These are phyloP conservation scores for Sipha maydis DNA, from an alignment of 2,888 invertebrate species.

Conservation along the genomic window DNA sequence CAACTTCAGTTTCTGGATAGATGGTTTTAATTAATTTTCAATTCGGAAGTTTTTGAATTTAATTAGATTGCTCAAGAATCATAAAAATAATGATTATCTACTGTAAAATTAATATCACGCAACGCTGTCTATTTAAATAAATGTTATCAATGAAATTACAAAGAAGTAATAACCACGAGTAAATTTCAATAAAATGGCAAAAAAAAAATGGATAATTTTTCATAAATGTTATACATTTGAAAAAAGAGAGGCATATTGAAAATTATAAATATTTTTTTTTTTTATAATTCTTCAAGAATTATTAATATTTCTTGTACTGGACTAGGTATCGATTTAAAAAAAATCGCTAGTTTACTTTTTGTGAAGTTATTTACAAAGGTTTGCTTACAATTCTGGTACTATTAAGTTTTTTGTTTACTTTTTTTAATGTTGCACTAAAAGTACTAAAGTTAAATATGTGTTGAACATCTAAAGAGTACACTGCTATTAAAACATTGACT, in stretches of 20 bases:
- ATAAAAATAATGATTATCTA: constrained; percentile 11
- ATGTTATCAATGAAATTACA: not conserved
- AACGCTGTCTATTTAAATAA: not conserved
- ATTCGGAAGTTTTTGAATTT: not conserved
- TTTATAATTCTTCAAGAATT: too few relatives aligned
- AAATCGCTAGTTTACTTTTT: not conserved
- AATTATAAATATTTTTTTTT: too few relatives aligned
- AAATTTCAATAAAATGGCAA: not conserved
- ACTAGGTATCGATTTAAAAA: too few relatives aligned
- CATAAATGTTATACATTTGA: too few relatives aligned
- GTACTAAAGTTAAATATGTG: not conserved
- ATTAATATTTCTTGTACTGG: too few relatives aligned
- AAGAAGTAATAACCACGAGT: not conserved
- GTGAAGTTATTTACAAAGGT: not conserved
- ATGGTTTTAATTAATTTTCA: constrained; percentile 34
- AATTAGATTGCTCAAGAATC: constrained; percentile 1
- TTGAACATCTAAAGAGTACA: not conserved
- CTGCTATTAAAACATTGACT: not conserved
- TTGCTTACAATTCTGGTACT: not conserved
- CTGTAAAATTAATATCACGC: not conserved
- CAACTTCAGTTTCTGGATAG: constrained; percentile 4
- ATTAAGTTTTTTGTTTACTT: not conserved
- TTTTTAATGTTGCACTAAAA: not conserved
- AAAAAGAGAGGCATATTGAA: too few relatives aligned
- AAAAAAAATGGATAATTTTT: too few relatives aligned